Base-by-base conservation (phyloP, 2,888 invertebrate genomes). In the Plagodis dolabraria region DNA sequence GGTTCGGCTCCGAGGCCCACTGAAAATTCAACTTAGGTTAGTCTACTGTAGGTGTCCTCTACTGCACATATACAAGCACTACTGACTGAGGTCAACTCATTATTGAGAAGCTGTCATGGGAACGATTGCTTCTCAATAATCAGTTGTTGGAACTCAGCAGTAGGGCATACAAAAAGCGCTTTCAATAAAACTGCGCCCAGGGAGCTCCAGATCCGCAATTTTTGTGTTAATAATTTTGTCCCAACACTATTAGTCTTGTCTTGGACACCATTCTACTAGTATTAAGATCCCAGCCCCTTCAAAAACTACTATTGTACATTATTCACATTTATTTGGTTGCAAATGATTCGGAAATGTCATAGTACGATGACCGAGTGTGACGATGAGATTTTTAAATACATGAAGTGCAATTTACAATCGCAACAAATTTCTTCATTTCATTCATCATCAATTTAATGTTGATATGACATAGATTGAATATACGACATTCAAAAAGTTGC, bases 1-100 rank as follows among this genome's bases (percentile, higher is more conserved):
- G 89, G 82, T 84, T 87, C 86, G 91, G 89, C 79, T 89, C 91
- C 85, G 92, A 92, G 80, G 82, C 85, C 87, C 91, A 92, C 92
- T 92, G 92, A 87, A 92, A 92, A 87, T 82, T 83, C 82, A 87
- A 91, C 84, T 81, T 71, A 72, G 79, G 90, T 91, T 91, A 91
- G 86, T 89, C 87, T 87, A 89, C 86, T 73, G 64, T 53, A 76
- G 77, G 85, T 83, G 86, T 79, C 85, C 64, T 43, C 4, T 22
- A 52, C 46, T 42, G 35, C 51, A 51, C 36, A 36, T 7, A 6
- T 33, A 11, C 44, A 12, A 33, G 7, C 7, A 12, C 43, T 6
- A 12, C 33, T 8, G 33, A 7, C 45, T 22, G 12, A 43, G 6
- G 22, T 6, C 33, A 22, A 45, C 33, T 33, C 2, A 8, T 9